These are phyloP conservation scores for Misgurnus mizolepis DNA, from an alignment of 2,113 vertebrate species.

Conservation along the genomic window DNA sequence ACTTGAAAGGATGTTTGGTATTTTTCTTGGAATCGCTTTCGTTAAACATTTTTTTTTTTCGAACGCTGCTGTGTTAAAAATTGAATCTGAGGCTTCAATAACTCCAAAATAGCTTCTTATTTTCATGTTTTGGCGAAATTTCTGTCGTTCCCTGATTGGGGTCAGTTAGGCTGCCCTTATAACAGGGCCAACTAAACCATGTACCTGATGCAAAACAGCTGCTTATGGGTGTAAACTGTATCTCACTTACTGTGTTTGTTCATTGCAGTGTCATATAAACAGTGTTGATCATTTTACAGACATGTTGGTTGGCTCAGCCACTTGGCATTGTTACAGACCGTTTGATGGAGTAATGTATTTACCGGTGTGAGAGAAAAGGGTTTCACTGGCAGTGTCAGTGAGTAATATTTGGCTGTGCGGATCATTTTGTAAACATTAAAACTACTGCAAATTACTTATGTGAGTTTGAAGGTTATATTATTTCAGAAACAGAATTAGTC, in stretches of 20 bases:
- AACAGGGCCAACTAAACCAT: slow-evolving; percentile 31
- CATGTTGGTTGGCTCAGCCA: slow-evolving; percentile 39
- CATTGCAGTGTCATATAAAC: slow-evolving; percentile 50
- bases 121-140: slow-evolving; percentile 30
- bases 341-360: slow-evolving; percentile 31
- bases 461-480: neutral
- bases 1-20: slow-evolving; percentile 58
- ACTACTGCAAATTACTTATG: slow-evolving; percentile 7
- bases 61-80: slow-evolving; percentile 37
- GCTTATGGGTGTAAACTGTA: slow-evolving; percentile 53
- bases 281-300: slow-evolving; percentile 41
- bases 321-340: slow-evolving; percentile 26
- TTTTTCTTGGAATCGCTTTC: slow-evolving; percentile 44
- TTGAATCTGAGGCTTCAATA: slow-evolving; percentile 44
- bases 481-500: slow-evolving; percentile 19
- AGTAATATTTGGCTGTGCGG: neutral
- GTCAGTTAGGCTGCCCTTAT: slow-evolving; percentile 43
- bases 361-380: slow-evolving; percentile 8
- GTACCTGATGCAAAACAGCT: slow-evolving; percentile 56
- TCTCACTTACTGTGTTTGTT: slow-evolving; percentile 47
- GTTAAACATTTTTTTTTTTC: slow-evolving; percentile 47
- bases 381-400: slow-evolving; percentile 7
- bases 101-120: slow-evolving; percentile 43
- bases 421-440: slow-evolving; percentile 37
- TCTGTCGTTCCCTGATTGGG: slow-evolving; percentile 52